Evolutionary conservation across 2,888 invertebrate genomes (phyloP).

Genomic region (Drosophila maculinotata): DNA sequence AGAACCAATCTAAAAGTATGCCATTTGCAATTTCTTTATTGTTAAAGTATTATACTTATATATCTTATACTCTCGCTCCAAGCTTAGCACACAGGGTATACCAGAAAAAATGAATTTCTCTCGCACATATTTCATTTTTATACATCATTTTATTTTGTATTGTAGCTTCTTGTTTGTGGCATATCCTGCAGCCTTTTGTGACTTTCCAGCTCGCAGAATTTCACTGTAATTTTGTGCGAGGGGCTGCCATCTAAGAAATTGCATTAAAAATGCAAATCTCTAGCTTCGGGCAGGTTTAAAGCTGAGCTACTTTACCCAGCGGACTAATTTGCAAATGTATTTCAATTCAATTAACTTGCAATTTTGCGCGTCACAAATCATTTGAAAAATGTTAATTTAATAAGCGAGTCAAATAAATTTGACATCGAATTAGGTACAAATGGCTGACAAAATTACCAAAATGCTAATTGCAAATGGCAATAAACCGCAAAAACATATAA

Average conservation of each 20-base stretch:
- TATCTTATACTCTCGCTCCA: neutral
- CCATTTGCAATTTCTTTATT: too few relatives aligned
- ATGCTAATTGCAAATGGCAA: conserved; percentile 58
- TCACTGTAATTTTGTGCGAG: neutral
- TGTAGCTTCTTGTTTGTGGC: conserved; percentile 24
- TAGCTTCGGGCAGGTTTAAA: conserved; percentile 11
- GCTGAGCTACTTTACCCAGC: neutral
- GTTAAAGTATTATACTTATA: neutral
- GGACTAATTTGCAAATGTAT: conserved; percentile 31
- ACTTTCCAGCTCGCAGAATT: conserved; percentile 15
- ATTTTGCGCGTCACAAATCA: conserved; percentile 24
- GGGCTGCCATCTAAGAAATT: conserved; percentile 48
- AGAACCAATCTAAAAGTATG: neutral
- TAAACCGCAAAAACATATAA: conserved; percentile 52
- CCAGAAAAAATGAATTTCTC: conserved; percentile 23
- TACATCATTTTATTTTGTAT: conserved; percentile 26
- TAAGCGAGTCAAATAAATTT: conserved; percentile 48
- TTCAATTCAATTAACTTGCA: conserved; percentile 44
- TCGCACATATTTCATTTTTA: conserved; percentile 57
- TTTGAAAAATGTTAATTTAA: conserved; percentile 34
- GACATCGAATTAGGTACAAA: conserved; percentile 46
- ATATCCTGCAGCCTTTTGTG: conserved; percentile 23
- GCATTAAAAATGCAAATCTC: conserved; percentile 66
- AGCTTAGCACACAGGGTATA: conserved; percentile 25
- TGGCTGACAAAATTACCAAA: conserved; percentile 34